Percentiles rank a stretch among this genome's conserved stretches.
These are phyloP conservation scores for Magallana angulata DNA, from an alignment of 1,140 invertebrate genomes.

Conservation along the genomic window DNA sequence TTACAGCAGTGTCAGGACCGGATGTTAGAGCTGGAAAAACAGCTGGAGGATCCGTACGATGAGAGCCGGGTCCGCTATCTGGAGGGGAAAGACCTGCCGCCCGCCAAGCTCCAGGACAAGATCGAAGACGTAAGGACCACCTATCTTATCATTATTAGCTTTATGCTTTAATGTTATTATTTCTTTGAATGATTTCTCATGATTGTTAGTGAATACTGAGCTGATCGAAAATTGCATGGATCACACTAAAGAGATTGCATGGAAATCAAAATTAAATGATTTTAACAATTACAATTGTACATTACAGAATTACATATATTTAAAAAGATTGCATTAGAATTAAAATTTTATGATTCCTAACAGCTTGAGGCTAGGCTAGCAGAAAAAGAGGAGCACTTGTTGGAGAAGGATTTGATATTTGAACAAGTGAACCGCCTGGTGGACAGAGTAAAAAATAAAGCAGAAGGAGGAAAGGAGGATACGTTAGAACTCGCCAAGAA, in stretches of 20 bases:
- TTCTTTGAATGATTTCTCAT: no score
- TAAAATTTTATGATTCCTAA: not conserved
- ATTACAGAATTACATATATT: no score
- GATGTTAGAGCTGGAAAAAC: conserved; percentile 77
- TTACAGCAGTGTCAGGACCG: conserved; percentile 78
- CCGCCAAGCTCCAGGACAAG: conserved; percentile 76
- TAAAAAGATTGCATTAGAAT: no score
- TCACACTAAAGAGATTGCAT: no score
- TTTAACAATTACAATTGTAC: no score
- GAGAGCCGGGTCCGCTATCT: conserved; percentile 75
- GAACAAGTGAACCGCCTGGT: conserved; percentile 77
- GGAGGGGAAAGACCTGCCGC: conserved; percentile 75
- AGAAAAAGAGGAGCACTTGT: conserved; percentile 76
- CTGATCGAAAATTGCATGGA: no score
- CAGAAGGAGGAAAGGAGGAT: conserved; percentile 77
- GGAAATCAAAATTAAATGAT: no score
- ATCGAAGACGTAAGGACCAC: conserved; percentile 75
- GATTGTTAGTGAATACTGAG: no score
- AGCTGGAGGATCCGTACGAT: conserved; percentile 78
- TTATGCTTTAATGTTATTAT: no score
- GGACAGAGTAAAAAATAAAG: conserved; percentile 74
- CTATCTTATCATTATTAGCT: not conserved
- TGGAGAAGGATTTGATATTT: conserved; percentile 79
- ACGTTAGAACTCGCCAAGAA: conserved; percentile 78
- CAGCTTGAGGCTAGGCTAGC: conserved; percentile 77